phyloP scores from a whole-genome alignment of 2,888 invertebrate species.

The Phytoseiulus persimilis region DNA sequence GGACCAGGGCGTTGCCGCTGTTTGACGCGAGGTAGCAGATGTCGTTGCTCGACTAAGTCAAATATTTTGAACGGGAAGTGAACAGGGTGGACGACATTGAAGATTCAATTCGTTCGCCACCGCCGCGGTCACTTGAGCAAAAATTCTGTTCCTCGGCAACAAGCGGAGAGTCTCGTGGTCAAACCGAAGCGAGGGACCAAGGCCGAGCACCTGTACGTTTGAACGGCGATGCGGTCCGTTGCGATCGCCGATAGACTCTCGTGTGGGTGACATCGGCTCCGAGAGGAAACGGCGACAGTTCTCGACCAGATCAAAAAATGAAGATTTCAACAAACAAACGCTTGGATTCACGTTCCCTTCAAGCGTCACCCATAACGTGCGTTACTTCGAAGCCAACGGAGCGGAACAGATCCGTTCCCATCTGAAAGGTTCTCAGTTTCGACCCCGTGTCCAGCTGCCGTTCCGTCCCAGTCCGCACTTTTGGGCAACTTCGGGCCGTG shows the following conservation, averaged over 20 bases:
- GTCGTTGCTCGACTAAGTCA: neutral
- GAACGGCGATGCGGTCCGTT: neutral
- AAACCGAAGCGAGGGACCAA: neutral
- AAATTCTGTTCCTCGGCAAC: neutral
- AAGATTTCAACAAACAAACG: neutral
- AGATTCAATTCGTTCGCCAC: neutral
- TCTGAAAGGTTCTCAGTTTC: neutral
- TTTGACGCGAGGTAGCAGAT: conserved; percentile 5
- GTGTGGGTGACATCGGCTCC: neutral
- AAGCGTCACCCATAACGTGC: neutral
- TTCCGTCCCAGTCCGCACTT: neutral
- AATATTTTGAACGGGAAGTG: neutral
- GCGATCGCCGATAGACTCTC: neutral
- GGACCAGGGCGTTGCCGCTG: neutral
- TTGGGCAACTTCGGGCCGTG: too few relatives aligned
- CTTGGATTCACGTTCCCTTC: neutral
- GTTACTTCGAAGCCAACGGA: neutral
- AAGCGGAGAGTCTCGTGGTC: neutral
- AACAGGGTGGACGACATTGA: neutral
- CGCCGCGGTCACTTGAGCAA: neutral
- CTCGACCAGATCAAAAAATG: neutral
- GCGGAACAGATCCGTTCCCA: neutral
- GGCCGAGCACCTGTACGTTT: neutral
- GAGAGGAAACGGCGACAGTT: neutral
- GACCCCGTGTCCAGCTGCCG: neutral